These are phyloP conservation scores for Hyposoter didymator DNA, from an alignment of 2,888 invertebrate genomes.

Conservation along the genomic window DNA sequence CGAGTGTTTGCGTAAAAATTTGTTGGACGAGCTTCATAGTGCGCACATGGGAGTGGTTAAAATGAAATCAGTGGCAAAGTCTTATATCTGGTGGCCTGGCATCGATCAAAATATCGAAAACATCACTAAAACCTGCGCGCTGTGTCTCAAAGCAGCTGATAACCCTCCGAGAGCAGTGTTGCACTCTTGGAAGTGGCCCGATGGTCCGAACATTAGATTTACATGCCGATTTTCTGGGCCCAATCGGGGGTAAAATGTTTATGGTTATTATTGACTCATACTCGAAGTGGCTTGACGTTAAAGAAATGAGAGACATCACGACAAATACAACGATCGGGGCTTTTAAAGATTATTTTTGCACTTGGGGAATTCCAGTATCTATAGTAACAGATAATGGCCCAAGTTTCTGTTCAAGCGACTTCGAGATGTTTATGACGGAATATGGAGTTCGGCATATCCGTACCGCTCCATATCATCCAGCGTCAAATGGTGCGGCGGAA, in stretches of 20 bases:
- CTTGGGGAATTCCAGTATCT: constrained; percentile 51
- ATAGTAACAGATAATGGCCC: constrained; percentile 61
- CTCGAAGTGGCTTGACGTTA: constrained; percentile 70
- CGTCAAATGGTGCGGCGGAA: constrained; percentile 28
- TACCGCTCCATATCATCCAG: constrained; percentile 12
- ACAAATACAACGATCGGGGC: constrained; percentile 48
- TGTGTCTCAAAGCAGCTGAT: constrained; percentile 60
- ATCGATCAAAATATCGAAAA: constrained; percentile 49
- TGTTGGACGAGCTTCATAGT: background rate
- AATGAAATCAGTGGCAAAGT: constrained; percentile 35
- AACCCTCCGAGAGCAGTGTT: constrained; percentile 35
- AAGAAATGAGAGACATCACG: constrained; percentile 46
- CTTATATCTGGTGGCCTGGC: constrained; percentile 65
- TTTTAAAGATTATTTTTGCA: constrained; percentile 54
- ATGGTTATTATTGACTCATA: constrained; percentile 64
- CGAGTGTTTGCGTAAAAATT: background rate
- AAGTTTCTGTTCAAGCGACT: constrained; percentile 46
- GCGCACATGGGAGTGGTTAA: background rate
- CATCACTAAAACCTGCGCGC: constrained; percentile 68
- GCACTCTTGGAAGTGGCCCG: constrained; percentile 67
- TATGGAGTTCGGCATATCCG: background rate
- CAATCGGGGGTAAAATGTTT: constrained; percentile 51
- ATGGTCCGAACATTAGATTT: constrained; percentile 64
- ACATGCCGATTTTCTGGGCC: constrained; percentile 68
- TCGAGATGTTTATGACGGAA: constrained; percentile 6